Percentiles rank a stretch among this genome's conserved stretches.
phyloP scores from a whole-genome alignment of 2,888 invertebrate species.

The Oxycera nigricornis region DNA sequence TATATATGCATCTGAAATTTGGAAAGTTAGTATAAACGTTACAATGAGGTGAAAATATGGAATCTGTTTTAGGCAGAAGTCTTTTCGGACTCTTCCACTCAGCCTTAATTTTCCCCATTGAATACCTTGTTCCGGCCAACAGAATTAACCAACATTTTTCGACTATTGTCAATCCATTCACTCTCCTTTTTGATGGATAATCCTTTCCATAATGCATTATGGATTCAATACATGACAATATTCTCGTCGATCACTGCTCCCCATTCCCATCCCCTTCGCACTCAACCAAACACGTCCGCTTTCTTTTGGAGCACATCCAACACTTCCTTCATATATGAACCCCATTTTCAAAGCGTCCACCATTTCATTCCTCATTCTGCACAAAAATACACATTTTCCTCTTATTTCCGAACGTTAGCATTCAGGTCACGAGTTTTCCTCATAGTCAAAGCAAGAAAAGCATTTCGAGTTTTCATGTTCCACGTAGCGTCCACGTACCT shows the following conservation, averaged over 20 bases:
- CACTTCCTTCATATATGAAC: background rate
- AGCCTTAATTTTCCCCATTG: too few relatives aligned
- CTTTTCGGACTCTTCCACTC: too few relatives aligned
- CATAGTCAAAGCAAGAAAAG: constrained; percentile 15
- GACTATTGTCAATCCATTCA: background rate
- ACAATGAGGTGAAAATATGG: too few relatives aligned
- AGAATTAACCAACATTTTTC: background rate
- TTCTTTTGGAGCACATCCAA: background rate
- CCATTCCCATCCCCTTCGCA: background rate
- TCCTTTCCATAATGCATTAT: background rate
- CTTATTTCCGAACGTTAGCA: constrained; percentile 1
- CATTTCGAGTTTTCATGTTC: constrained; percentile 10
- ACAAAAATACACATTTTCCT: constrained; percentile 10
- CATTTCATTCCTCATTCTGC: background rate
- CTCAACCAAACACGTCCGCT: background rate
- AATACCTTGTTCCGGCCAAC: too few relatives aligned
- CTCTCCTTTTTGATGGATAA: constrained; percentile 10
- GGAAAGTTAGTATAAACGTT: too few relatives aligned
- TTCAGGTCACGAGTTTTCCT: constrained; percentile 21
- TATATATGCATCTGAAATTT: too few relatives aligned
- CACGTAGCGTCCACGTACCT: background rate
- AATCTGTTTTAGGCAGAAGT: too few relatives aligned
- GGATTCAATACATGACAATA: background rate
- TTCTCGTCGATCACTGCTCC: background rate
- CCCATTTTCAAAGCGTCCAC: background rate